A percentile compares a stretch with the other conserved stretches of the same genome.
These are phyloP conservation scores for Notolabrus celidotus DNA, from an alignment of 2,797 vertebrate genomes.

Conservation along the genomic window DNA sequence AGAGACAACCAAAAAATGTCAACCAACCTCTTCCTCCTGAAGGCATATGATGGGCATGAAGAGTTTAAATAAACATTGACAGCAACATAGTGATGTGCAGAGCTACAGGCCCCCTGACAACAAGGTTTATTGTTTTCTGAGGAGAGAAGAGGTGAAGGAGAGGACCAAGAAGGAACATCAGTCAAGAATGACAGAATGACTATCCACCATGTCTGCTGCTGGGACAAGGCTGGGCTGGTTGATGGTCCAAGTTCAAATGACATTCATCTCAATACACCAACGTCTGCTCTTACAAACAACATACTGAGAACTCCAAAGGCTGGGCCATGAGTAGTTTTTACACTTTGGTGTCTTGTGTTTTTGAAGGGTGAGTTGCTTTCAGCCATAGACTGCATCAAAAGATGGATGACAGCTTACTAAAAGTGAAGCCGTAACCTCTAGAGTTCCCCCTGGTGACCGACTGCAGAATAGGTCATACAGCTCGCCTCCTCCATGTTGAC, in stretches of 20 bases:
- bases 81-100: constrained; percentile 27
- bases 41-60: constrained; percentile 34
- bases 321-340: too few relatives aligned
- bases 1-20: constrained; percentile 44
- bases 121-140: constrained; percentile 49
- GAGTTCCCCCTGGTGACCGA: too few relatives aligned
- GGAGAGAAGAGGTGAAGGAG: constrained; percentile 21
- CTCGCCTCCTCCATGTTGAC: too few relatives aligned
- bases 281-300: constrained; percentile 27
- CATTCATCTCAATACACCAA: constrained; percentile 38
- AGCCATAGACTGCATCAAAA: too few relatives aligned
- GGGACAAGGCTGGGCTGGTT: constrained; percentile 34
- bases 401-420: too few relatives aligned
- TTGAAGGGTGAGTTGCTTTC: too few relatives aligned
- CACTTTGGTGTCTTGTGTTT: too few relatives aligned
- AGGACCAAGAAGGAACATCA: constrained; percentile 17
- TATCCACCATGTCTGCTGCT: constrained; percentile 35
- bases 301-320: background rate
- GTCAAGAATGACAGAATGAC: constrained; percentile 20
- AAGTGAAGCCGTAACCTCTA: too few relatives aligned
- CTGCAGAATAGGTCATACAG: too few relatives aligned
- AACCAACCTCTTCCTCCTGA: constrained; percentile 5
- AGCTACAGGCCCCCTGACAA: constrained; percentile 18
- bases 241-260: constrained; percentile 41
- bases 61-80: constrained; percentile 63